phyloP scores from a whole-genome alignment of 2,113 vertebrate genomes.

The Tragelaphus scriptus region DNA sequence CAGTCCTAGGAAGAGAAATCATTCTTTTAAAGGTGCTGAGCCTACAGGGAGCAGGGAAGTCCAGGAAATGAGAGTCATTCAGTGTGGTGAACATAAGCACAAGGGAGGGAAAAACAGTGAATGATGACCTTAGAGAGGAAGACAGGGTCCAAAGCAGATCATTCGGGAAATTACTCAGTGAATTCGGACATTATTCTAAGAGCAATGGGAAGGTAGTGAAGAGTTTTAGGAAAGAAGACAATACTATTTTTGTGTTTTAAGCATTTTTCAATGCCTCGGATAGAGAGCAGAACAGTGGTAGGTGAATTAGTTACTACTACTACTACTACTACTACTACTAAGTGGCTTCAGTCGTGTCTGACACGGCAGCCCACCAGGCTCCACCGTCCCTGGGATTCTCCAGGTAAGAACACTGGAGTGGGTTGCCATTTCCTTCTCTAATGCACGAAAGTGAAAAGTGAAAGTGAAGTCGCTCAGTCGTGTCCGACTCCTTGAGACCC shows the following conservation, averaged over 20 bases:
- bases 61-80: neutral
- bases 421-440: no score
- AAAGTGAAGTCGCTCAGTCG: no score
- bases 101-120: neutral
- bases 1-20: neutral
- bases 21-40: neutral
- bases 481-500: no score
- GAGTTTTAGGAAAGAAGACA: neutral
- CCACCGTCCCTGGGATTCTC: no score
- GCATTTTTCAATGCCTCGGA: neutral
- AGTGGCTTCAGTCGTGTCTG: no score
- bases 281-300: neutral
- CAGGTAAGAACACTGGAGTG: no score
- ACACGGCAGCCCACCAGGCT: no score
- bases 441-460: no score
- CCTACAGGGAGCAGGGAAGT: neutral
- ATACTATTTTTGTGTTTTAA: neutral
- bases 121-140: neutral
- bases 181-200: neutral
- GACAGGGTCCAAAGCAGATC: neutral
- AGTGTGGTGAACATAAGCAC: neutral
- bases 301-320: neutral
- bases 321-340: no score
- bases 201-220: neutral
- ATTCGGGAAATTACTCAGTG: neutral